These are phyloP conservation scores for Loriculus beryllinus DNA, from an alignment of 2,797 vertebrate species.

Conservation along the genomic window DNA sequence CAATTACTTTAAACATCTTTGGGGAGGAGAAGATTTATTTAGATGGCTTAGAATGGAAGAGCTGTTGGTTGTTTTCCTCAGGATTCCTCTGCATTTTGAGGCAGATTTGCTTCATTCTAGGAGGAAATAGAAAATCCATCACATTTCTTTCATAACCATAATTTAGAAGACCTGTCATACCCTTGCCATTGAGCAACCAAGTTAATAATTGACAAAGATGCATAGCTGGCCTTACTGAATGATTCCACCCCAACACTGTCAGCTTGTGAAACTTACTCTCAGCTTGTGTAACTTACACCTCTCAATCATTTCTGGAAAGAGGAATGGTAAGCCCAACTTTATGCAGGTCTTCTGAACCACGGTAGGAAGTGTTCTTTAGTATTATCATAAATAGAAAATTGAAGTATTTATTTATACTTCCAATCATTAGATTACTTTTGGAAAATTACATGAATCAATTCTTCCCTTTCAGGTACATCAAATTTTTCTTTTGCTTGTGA, in stretches of 20 bases:
- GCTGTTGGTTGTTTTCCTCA: background rate
- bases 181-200: slow-evolving; percentile 11
- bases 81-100: background rate
- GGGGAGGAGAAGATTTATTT: background rate
- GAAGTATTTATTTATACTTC: background rate
- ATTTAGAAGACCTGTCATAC: slow-evolving; percentile 32
- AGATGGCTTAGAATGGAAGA: background rate
- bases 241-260: background rate
- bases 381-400: background rate
- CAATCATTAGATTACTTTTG: background rate
- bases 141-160: background rate
- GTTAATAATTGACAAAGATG: slow-evolving; percentile 50
- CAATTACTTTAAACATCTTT: background rate
- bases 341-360: background rate
- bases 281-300: background rate
- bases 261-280: background rate
- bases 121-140: accelerated
- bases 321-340: background rate
- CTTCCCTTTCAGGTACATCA: background rate
- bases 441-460: background rate
- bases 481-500: background rate
- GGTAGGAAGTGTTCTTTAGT: background rate
- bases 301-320: background rate
- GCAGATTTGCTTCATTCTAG: background rate
- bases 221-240: background rate